These are phyloP conservation scores for Drosophila kohkoa DNA, from an alignment of 1,140 invertebrate genomes.

Conservation along the genomic window DNA sequence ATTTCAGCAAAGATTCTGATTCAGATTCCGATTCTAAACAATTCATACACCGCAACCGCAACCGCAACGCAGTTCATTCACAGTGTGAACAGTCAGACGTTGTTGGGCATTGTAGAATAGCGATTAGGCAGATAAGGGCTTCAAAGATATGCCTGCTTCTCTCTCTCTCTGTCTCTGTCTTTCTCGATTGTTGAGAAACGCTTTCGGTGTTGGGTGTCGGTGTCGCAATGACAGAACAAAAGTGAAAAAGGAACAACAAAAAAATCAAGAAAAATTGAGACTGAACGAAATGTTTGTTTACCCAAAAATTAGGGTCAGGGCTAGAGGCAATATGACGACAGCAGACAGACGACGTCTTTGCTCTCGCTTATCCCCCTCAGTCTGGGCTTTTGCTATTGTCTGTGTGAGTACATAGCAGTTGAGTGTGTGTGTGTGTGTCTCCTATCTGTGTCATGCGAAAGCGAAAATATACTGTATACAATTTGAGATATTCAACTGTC, in stretches of 20 bases:
- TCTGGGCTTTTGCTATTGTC: conserved; percentile 39
- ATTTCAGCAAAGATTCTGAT: conserved; percentile 20
- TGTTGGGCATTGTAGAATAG: neutral
- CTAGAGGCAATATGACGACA: conserved; percentile 56
- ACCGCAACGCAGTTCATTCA: conserved; percentile 47
- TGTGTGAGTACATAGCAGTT: neutral
- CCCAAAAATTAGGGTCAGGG: conserved; percentile 79
- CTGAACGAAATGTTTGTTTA: conserved; percentile 57
- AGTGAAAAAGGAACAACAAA: conserved; percentile 26
- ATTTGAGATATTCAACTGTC: conserved; percentile 36
- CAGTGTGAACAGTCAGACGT: conserved; percentile 8
- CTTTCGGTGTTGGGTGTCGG: conserved; percentile 5
- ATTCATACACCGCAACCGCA: conserved; percentile 13
- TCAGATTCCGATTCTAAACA: conserved; percentile 32
- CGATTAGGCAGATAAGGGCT: conserved; percentile 62
- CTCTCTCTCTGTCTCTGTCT: too few species aligned
- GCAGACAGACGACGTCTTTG: conserved; percentile 23
- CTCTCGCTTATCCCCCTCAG: conserved; percentile 30
- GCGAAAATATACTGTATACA: conserved; percentile 59
- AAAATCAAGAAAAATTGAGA: conserved; percentile 10
- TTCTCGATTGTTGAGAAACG: conserved; percentile 11
- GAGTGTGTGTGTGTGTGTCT: neutral
- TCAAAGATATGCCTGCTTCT: conserved; percentile 38
- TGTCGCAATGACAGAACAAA: conserved; percentile 48
- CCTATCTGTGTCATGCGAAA: conserved; percentile 73